Evolutionary conservation across 2,113 vertebrate genomes (phyloP).

Genomic region (Columbina picui): DNA sequence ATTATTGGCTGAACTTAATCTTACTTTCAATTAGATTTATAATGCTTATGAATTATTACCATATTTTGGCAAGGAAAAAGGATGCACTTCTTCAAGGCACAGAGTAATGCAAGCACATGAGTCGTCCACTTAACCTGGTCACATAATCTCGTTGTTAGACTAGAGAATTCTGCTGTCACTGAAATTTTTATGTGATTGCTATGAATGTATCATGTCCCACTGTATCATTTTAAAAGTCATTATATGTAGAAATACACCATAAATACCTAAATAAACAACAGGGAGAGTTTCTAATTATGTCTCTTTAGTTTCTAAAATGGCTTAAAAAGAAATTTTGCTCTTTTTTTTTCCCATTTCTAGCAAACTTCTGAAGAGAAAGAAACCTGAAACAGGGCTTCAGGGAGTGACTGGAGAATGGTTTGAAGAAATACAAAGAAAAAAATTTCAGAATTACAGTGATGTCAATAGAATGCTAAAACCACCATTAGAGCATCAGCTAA

Average conservation of each 20-base stretch:
- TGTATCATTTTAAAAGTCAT: neutral
- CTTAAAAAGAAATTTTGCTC: neutral
- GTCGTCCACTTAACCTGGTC: neutral
- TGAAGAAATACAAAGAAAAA: conserved; percentile 84
- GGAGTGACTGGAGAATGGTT: conserved; percentile 83
- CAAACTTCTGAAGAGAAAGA: conserved; percentile 78
- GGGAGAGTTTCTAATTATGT: neutral
- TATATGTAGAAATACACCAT: neutral
- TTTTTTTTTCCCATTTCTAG: conserved; percentile 66
- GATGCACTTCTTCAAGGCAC: neutral
- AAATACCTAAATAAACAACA: neutral
- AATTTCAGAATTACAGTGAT: conserved; percentile 77
- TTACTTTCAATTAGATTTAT: neutral
- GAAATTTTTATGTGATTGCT: neutral
- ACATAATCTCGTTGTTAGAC: neutral
- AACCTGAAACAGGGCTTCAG: conserved; percentile 71
- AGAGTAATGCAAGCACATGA: neutral
- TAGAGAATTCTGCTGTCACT: neutral
- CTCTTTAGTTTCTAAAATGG: neutral
- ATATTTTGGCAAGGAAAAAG: neutral
- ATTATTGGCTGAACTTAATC: neutral
- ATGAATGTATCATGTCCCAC: neutral
- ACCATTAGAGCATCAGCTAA: conserved; percentile 71
- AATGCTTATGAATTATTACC: neutral
- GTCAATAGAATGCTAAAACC: conserved; percentile 76